Conservation (phyloP, 1,140 invertebrate species). For the Drosophila nikananu region DNA sequence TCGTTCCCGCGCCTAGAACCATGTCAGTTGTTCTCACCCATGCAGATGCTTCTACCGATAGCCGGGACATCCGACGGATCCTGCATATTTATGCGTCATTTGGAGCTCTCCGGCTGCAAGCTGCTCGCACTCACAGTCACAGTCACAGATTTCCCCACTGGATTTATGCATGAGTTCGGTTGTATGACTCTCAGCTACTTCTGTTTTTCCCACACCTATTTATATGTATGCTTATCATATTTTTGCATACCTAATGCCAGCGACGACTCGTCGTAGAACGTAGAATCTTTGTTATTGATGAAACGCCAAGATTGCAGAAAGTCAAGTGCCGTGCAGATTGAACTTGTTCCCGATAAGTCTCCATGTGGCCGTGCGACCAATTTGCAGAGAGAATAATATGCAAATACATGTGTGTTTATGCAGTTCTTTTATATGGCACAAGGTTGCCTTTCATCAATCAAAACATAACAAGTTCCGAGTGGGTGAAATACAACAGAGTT, state of each 20-base stretch:
- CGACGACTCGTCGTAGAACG: constrained; percentile 14
- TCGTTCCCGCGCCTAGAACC: constrained; percentile 31
- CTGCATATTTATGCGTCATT: constrained; percentile 66
- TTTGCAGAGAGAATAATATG: constrained; percentile 15
- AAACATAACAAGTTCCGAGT: not conserved
- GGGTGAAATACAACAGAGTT: not conserved
- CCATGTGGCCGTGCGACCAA: constrained; percentile 24
- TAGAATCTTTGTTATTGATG: constrained; percentile 36
- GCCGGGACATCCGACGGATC: constrained; percentile 45
- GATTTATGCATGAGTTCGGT: constrained; percentile 64
- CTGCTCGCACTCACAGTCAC: constrained; percentile 19
- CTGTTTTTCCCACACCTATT: constrained; percentile 32
- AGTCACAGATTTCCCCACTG: constrained; percentile 25
- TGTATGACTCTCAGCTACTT: constrained; percentile 21
- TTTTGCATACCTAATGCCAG: constrained; percentile 63
- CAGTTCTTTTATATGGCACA: not conserved
- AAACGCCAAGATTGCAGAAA: constrained; percentile 56
- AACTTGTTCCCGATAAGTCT: constrained; percentile 14
- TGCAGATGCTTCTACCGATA: constrained; percentile 53
- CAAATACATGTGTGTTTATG: constrained; percentile 13
- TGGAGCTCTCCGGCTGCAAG: constrained; percentile 39
- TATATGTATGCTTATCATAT: constrained; percentile 72
- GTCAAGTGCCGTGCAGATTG: constrained; percentile 21
- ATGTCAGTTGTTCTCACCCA: constrained; percentile 9
- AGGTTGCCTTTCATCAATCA: constrained; percentile 17